Evolutionary conservation across 2,797 vertebrate species (phyloP), one percentile per base, ranked within the genome.

Genomic region (Acanthurus lineatus): DNA sequence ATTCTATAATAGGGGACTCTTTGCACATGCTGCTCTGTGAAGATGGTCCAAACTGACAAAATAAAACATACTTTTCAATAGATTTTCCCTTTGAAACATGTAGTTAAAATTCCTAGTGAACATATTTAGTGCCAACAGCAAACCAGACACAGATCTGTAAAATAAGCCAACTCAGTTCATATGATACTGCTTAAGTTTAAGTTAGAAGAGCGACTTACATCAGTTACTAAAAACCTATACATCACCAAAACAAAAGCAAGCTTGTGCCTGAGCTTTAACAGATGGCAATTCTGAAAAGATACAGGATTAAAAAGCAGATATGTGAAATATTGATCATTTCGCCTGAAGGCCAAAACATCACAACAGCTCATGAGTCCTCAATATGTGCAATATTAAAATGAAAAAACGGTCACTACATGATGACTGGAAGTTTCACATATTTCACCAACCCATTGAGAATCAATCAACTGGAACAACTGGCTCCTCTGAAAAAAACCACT

Each of bases 181-280:
- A 74, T 17, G 82, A 91, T 81, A 85, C 69, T 79, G 63, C 73
- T 88, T 69, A 84, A 89, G 67, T 81, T 79, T 85, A 91, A 91
- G 88, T 88, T 87, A 83, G 79, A 76, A 87, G 48, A 89, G 82
- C 88, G 51, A 69, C 81, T 90, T 79, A 93, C 92, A 81, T 70
- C 86, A 65, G 86, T 88, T 83, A 94, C 87, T 76, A 77, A 87
- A 93, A 82, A 35, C 64, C 51, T 84, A 63, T 52, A 92, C 86
- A 25, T 85, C 88, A 94, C 87, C 86, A 75, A 82, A 91, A 87
- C 85, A 64, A 85, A 90, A 93, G 93, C 92, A 68, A 92, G 92
- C 91, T 38, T 61, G 81, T 83, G 89, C 85, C 78, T 71, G 69
- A 77, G 64, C 84, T 67, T 62, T 42, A 75, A 84, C 47, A 54